Base-by-base conservation (phyloP, 2,888 invertebrate species). In the Coremacera marginata region DNA sequence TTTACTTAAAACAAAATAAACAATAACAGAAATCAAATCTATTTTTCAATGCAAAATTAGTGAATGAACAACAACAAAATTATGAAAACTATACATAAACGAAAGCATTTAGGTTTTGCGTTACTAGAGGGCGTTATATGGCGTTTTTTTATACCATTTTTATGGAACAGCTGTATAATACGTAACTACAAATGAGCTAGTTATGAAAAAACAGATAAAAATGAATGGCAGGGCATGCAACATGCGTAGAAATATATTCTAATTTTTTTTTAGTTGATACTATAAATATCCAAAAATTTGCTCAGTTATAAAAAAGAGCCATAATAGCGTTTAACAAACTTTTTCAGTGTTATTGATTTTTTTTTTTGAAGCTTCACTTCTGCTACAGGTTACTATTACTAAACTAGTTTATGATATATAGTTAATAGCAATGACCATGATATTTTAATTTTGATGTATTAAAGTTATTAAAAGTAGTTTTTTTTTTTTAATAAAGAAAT, bases 1-100 rank as follows among this genome's bases (percentile, higher is more conserved):
- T 75, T 81, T 80, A 72, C 75, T 80, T 80, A 73, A 82, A 81
- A 81, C 83, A 81, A 77, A 81, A 79, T 83, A 82, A 80, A 77
- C 80, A 80, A 75, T 79, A 81, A 34, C 8, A 57, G 49, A 71
- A 71, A 31, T 60, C 57, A 57, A 71, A 37, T 44, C 5, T 9
- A 19, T 22, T 37, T 44, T 71, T 7, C 5, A 60, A 74, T 65
- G 67, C 52, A 9, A 37, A 79, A 84, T 85, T 84, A 85, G 85
- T 84, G 82, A 84, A 78, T 71, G 71, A 78, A 51, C 68, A 75
- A 67, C 65, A 67, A 55, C 27, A 27, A 27, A 60, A 70, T 22
- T 52, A 70, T 31, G 31, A 44, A 25, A 51, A 16, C 16, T 68
- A 68, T 27, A 51, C 68, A 63, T 44, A 68, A 49, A 67, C 31